Evolutionary conservation across 2,797 vertebrate genomes (phyloP), one percentile per base, ranked within the genome.

Genomic region (Ataeniobius toweri): DNA sequence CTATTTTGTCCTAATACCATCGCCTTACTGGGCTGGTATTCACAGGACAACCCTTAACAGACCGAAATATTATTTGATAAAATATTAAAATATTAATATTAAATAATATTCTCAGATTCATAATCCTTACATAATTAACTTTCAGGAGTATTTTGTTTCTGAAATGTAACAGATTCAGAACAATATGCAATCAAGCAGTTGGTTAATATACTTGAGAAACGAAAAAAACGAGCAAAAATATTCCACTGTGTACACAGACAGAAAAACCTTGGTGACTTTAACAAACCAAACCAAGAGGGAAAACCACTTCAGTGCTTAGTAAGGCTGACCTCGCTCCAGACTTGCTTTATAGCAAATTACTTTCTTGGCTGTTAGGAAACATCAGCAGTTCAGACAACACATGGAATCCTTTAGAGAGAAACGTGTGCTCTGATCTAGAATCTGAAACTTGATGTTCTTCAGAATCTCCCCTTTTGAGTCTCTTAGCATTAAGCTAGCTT

Each of bases 281-380:
- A 88, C 67, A 91, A 90, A 91, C 83, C 68, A 74, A 81, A 81
- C 71, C 13, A 10, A 76, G 50, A 74, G 71, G 48, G 65, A 80
- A 93, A 90, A 85, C 83, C 89, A 86, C 84, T 83, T 91, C 83
- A 50, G 36, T 78, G 77, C 73, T 80, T 78, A 82, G 79, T 86
- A 74, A 77, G 59, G 81, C 76, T 88, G 48, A 67, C 74, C 46
- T 82, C 56, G 41, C 68, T 72, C 74, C 51, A 71, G 55, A 71
- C 86, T 56, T 61, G 75, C 74, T 71, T 7, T 59, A 41, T 63
- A 70, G 63, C 58, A 55, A 82, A 84, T n/a, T 56, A 58, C 74
- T 86, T 74, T 83, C 73, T 77, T 39, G 46, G 72, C 67, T 75
- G 74, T 74, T 31, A 51, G 55, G 74, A 83, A 84, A 77, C 28